phyloP scores from a whole-genome alignment of 2,888 invertebrate species.

The Leptodirus hochenwartii region DNA sequence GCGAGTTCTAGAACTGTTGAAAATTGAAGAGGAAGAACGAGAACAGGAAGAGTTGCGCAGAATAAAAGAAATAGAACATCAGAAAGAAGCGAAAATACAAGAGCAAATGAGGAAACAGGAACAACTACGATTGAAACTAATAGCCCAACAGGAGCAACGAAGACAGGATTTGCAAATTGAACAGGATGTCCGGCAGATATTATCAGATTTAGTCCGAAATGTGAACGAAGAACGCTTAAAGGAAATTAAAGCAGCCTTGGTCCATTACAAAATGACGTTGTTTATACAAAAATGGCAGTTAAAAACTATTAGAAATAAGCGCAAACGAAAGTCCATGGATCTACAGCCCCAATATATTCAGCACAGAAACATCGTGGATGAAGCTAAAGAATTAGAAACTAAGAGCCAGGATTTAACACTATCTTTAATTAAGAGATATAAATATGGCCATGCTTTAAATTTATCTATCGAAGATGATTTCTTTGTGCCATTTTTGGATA shows the following conservation, averaged over 20 bases:
- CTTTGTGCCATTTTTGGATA: conserved; percentile 16
- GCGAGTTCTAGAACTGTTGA: conserved; percentile 5
- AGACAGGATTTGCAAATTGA: conserved; percentile 5
- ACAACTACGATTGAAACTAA: conserved; percentile 12
- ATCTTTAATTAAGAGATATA: conserved; percentile 30
- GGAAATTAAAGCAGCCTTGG: conserved; percentile 20
- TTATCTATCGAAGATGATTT: conserved; percentile 13
- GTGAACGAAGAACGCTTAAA: conserved; percentile 22
- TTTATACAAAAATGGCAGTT: conserved; percentile 31
- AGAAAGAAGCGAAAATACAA: conserved; percentile 9
- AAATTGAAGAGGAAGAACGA: conserved; percentile 12
- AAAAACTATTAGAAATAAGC: conserved; percentile 23
- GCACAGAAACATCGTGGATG: conserved; percentile 23
- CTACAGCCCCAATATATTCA: conserved; percentile 36
- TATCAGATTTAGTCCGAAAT: conserved; percentile 23
- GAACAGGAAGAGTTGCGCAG: conserved; percentile 10
- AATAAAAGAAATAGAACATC: conserved; percentile 12
- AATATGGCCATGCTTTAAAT: conserved; percentile 23
- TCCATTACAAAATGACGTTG: conserved; percentile 22
- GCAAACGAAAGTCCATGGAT: conserved; percentile 32
- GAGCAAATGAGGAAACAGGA: conserved; percentile 13
- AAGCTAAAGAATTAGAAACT: conserved; percentile 27
- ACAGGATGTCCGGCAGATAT: conserved; percentile 14
- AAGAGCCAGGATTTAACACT: conserved; percentile 28
- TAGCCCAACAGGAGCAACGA: conserved; percentile 11